These are phyloP conservation scores for Etheostoma perlongum DNA, from an alignment of 2,797 vertebrate species.

Conservation along the genomic window DNA sequence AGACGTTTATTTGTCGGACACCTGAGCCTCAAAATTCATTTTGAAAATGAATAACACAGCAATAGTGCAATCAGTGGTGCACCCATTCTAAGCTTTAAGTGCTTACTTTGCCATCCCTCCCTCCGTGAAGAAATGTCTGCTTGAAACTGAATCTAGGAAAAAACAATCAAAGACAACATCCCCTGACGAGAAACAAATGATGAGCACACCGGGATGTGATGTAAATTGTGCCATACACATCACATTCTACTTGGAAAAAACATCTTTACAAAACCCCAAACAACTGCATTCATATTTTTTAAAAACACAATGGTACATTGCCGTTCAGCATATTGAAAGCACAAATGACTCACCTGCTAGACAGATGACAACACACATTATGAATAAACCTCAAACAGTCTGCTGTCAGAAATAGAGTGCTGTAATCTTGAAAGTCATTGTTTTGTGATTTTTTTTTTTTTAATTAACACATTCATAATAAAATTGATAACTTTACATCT, in stretches of 20 bases:
- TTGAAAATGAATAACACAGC: conserved; percentile 43
- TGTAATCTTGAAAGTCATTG: neutral
- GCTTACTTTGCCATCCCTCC: conserved; percentile 44
- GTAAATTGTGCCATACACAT: conserved; percentile 25
- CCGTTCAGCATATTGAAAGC: conserved; percentile 1
- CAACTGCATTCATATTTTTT: conserved; percentile 18
- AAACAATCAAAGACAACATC: conserved; percentile 37
- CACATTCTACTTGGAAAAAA: conserved; percentile 27
- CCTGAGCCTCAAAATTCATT: conserved; percentile 39
- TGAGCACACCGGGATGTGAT: conserved; percentile 34
- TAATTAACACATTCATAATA: conserved; percentile 6
- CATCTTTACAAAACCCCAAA: conserved; percentile 24
- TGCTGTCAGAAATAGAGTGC: neutral
- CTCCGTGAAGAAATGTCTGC: conserved; percentile 18
- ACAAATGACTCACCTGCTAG: conserved; percentile 31
- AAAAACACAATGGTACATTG: conserved; percentile 3
- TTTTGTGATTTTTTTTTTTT: neutral
- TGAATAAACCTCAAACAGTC: conserved; percentile 4
- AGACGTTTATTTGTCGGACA: conserved; percentile 41
- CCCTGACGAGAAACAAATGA: conserved; percentile 43
- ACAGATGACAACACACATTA: conserved; percentile 12
- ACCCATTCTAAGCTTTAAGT: conserved; percentile 30
- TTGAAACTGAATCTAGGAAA: conserved; percentile 30
- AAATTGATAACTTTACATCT: neutral
- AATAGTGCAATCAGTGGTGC: conserved; percentile 13